Base-by-base conservation (phyloP, 2,888 invertebrate species). In the Therioaphis trifolii region DNA sequence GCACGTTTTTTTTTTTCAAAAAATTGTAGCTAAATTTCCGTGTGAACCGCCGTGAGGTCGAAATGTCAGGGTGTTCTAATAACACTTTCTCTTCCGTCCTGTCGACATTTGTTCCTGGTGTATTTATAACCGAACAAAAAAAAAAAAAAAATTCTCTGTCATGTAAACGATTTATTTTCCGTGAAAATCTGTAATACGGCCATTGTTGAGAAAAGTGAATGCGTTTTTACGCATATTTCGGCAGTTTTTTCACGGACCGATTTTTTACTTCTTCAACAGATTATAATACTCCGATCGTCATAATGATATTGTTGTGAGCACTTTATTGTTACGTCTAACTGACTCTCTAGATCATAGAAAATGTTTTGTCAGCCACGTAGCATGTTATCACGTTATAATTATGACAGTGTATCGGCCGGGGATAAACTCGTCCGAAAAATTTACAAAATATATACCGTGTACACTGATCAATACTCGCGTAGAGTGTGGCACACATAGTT, bases 201-300 rank as follows among this genome's bases (percentile, higher is more conserved):
- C 55, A 79, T 79, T 79, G 78, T 68, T 55, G 4, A n/a, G 78
- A 69, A 79, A 79, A 68, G 68, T 68, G 68, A 68, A 78, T n/a
- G 68, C 68, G 35, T 9, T 24, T 77, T 63, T 66, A 69, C 27
- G 55, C 78, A 55, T 69, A 27, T 27, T 43, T 40, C 11, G 52
- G 0, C 12, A 66, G 15, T 46, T 49, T 35, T 74, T 63, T 49
- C n/a, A 9, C 2, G n/a, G 7, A 4, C 2, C 14, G 58, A 12
- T 21, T 14, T 29, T 76, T 77, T 29, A 49, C n/a, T 14, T 0
- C 14, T 15, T 21, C 14, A 29, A 63, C 27, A n/a, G 27, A 61
- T 61, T 76, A 46, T 27, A 27, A 75, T 24, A 52, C 3, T 27
- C 29, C 12, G 21, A 72, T 72, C 35, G 21, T 52, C 21, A 52